Percentiles rank a stretch among this genome's conserved stretches.
phyloP scores from a whole-genome alignment of 2,888 invertebrate genomes.

The Nomada lathburiana region DNA sequence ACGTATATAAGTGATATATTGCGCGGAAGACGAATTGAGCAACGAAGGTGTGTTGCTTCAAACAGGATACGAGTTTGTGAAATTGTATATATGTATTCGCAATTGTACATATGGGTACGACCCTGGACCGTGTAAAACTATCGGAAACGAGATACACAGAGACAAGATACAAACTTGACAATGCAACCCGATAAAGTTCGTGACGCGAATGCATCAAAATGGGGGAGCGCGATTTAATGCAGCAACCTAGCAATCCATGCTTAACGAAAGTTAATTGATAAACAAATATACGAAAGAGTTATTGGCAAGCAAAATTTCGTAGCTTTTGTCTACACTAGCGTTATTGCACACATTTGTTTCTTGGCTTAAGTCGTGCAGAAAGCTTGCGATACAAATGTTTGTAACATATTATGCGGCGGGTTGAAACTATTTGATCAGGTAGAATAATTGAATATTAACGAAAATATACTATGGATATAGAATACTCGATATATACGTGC shows the following conservation, averaged over 20 bases:
- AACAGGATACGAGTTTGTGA: slow-evolving; percentile 30
- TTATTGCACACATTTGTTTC: too few relatives aligned
- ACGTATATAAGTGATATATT: slow-evolving; percentile 13
- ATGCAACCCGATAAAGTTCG: slow-evolving; percentile 12
- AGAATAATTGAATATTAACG: too few relatives aligned
- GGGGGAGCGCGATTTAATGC: background rate
- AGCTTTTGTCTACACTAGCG: too few relatives aligned
- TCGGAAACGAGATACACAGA: slow-evolving; percentile 30
- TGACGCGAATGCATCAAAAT: background rate
- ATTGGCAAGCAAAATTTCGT: too few relatives aligned
- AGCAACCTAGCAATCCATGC: slow-evolving; percentile 17
- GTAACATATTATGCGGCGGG: too few relatives aligned
- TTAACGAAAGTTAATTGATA: slow-evolving; percentile 1
- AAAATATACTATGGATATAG: too few relatives aligned
- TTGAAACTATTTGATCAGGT: too few relatives aligned
- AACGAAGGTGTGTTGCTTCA: slow-evolving; percentile 15
- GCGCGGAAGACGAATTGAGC: slow-evolving; percentile 26
- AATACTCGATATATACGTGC: too few relatives aligned
- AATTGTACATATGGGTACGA: slow-evolving; percentile 14
- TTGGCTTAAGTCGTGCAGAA: too few relatives aligned
- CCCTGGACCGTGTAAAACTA: slow-evolving; percentile 40
- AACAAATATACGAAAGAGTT: background rate
- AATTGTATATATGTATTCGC: slow-evolving; percentile 31
- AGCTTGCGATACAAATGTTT: too few relatives aligned
- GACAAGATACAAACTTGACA: slow-evolving; percentile 25